These are phyloP conservation scores for Rhegmatorhina hoffmannsi DNA, from an alignment of 2,113 vertebrate species.

Conservation along the genomic window DNA sequence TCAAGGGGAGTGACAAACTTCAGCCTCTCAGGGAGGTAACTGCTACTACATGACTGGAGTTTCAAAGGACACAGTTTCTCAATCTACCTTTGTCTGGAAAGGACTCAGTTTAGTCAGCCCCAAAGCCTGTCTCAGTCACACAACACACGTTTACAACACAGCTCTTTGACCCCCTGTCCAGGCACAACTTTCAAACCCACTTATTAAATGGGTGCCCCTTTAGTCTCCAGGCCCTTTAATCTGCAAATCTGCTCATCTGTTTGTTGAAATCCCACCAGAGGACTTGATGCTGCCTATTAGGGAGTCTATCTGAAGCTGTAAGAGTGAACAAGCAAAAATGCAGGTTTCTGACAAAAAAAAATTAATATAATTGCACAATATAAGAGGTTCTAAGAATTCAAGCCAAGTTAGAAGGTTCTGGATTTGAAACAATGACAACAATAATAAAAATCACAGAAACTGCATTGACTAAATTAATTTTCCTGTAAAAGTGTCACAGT, in stretches of 20 bases:
- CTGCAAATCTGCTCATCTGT: constrained; percentile 57
- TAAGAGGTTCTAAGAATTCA: constrained; percentile 48
- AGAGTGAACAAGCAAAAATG: constrained; percentile 44
- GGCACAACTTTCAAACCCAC: constrained; percentile 59
- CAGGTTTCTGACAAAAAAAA: constrained; percentile 28
- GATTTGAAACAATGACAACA: constrained; percentile 70
- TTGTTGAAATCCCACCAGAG: constrained; percentile 40
- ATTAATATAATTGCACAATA: constrained; percentile 54
- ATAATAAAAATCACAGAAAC: constrained; percentile 65
- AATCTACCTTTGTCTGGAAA: constrained; percentile 15
- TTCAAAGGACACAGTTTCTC: constrained; percentile 35
- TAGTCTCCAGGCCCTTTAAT: constrained; percentile 46
- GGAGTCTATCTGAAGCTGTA: constrained; percentile 16
- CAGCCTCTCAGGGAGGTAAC: constrained; percentile 5
- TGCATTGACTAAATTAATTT: constrained; percentile 59
- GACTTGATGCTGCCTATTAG: constrained; percentile 50
- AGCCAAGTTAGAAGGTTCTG: constrained; percentile 71
- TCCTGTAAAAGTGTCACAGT: constrained; percentile 70
- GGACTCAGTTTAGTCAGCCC: constrained; percentile 17
- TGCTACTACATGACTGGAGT: neutral
- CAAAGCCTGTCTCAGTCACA: neutral
- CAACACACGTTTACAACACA: constrained; percentile 47
- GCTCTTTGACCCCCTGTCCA: constrained; percentile 61
- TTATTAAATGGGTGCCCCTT: constrained; percentile 50
- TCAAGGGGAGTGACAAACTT: neutral